These are phyloP conservation scores for Caranx melampygus DNA, from an alignment of 2,113 vertebrate genomes.

Conservation along the genomic window DNA sequence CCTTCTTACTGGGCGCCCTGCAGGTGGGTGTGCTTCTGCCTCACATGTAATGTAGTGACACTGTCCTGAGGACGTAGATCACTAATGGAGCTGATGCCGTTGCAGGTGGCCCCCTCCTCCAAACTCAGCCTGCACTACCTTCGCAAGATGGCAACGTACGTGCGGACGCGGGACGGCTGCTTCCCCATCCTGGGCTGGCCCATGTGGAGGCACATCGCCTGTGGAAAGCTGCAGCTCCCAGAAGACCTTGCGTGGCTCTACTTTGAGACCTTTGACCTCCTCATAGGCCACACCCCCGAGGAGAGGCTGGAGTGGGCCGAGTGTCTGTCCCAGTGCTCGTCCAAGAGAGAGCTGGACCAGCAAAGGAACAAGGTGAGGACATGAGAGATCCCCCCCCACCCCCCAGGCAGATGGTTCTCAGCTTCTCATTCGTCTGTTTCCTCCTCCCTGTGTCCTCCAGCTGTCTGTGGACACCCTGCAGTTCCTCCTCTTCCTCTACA, in stretches of 20 bases:
- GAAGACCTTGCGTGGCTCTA: constrained; percentile 94
- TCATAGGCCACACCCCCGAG: constrained; percentile 77
- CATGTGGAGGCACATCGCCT: constrained; percentile 94
- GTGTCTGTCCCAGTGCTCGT: constrained; percentile 85
- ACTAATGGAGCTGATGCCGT: not conserved
- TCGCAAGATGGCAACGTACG: constrained; percentile 91
- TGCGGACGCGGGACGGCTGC: constrained; percentile 87
- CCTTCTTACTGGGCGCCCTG: constrained; percentile 90
- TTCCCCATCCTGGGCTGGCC: constrained; percentile 90
- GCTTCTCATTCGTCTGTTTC: not conserved
- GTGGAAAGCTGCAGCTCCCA: constrained; percentile 93
- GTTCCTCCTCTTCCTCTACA: constrained; percentile 95
- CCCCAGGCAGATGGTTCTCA: not conserved
- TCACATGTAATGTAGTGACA: not conserved
- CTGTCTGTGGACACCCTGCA: constrained; percentile 93
- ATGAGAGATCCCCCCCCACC: too few relatives aligned
- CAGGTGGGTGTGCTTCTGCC: constrained; percentile 67
- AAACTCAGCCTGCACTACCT: constrained; percentile 93
- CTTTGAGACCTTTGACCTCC: constrained; percentile 92
- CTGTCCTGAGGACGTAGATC: not conserved
- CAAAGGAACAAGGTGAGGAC: constrained; percentile 87
- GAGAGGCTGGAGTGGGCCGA: constrained; percentile 91
- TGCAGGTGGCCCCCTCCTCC: constrained; percentile 84
- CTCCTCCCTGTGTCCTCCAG: constrained; percentile 70
- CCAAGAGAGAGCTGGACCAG: constrained; percentile 87